phyloP scores from a whole-genome alignment of 2,888 invertebrate species.

The Galerucella calmariensis region DNA sequence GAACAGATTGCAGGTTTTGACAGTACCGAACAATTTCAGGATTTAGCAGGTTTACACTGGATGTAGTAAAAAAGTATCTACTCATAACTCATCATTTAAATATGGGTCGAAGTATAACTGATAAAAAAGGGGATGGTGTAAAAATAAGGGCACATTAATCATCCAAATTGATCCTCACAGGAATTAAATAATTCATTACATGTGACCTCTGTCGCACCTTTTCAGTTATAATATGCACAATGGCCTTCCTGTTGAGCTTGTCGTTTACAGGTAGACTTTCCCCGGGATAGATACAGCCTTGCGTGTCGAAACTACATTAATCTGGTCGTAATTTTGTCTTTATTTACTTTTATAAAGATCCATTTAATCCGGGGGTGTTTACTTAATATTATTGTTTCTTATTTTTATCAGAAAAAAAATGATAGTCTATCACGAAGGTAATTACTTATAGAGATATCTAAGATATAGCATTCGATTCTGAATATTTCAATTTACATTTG shows the following conservation, averaged over 20 bases:
- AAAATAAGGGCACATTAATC: background rate
- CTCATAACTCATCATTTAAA: no score
- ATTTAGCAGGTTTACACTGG: no score
- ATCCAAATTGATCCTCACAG: background rate
- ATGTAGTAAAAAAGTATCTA: no score
- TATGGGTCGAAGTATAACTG: background rate
- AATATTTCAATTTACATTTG: no score
- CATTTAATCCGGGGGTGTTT: background rate
- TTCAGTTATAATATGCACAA: conserved; percentile 7
- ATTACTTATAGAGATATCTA: background rate
- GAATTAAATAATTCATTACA: conserved; percentile 7
- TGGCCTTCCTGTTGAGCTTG: conserved; percentile 6
- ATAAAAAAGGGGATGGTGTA: background rate
- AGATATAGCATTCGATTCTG: no score
- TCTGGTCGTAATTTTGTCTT: conserved; percentile 6
- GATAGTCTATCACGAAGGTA: background rate
- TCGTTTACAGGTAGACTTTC: conserved; percentile 19
- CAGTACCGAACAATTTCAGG: no score
- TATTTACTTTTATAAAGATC: conserved; percentile 9
- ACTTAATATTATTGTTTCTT: background rate
- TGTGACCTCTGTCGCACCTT: conserved; percentile 20
- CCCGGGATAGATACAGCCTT: conserved; percentile 8
- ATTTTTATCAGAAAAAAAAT: background rate
- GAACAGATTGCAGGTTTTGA: no score
- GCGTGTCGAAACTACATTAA: conserved; percentile 12